phyloP scores from a whole-genome alignment of 2,888 invertebrate genomes.

The Ceraclea dissimilis region DNA sequence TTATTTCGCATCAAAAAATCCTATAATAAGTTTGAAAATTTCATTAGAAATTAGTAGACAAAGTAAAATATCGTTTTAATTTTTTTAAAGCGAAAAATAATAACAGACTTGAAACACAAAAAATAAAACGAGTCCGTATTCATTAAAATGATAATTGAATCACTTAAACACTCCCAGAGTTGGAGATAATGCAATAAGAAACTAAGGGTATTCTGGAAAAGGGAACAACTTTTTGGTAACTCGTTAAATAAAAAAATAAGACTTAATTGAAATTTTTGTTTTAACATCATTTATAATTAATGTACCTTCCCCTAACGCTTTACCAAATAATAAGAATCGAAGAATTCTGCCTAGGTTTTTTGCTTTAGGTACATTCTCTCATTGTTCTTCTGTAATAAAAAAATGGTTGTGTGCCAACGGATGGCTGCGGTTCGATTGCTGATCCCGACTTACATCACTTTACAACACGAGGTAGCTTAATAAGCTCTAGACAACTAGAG shows the following conservation, averaged over 20 bases:
- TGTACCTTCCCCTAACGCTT: background rate
- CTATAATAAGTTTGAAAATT: background rate
- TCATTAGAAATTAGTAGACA: background rate
- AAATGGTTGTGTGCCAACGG: too few species aligned
- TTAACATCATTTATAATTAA: background rate
- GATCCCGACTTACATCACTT: too few species aligned
- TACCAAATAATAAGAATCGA: too few species aligned
- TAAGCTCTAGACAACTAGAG: too few species aligned
- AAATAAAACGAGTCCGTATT: background rate
- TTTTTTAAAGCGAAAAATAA: background rate
- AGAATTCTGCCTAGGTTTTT: too few species aligned
- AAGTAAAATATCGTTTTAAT: background rate
- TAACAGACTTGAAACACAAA: background rate
- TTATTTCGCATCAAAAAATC: too few species aligned
- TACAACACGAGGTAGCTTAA: too few species aligned
- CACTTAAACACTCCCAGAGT: slow-evolving; percentile 1
- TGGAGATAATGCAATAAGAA: background rate
- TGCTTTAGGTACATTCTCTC: background rate
- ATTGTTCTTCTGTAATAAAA: too few species aligned
- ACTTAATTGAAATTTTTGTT: background rate
- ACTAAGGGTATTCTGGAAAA: background rate
- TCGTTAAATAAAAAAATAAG: background rate
- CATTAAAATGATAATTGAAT: slow-evolving; percentile 2
- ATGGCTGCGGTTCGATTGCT: too few species aligned
- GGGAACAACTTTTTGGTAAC: background rate